Percentiles rank a stretch among this genome's conserved stretches.
Evolutionary conservation across 2,888 invertebrate species (phyloP).

Genomic region (Bimastos eiseni): DNA sequence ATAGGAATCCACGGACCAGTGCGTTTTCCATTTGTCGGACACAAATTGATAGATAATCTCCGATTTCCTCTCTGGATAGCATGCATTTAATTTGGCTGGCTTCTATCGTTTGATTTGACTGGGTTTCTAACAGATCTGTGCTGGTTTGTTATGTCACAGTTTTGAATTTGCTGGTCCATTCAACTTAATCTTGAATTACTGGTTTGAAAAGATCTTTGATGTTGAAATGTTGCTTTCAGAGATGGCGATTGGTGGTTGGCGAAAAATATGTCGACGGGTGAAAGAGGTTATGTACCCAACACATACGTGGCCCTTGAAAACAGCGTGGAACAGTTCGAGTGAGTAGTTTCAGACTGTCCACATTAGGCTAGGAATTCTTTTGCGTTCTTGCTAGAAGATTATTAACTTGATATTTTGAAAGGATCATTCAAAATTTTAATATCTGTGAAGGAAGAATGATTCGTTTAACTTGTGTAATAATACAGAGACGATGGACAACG

Average conservation of each 20-base stretch:
- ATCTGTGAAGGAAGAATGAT: not conserved
- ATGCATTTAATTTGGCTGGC: too few relatives aligned
- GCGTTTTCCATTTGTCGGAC: not conserved
- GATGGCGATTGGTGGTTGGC: slow-evolving; percentile 91
- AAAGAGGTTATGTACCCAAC: slow-evolving; percentile 91
- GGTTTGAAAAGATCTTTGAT: not conserved
- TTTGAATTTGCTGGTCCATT: not conserved
- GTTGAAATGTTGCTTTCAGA: slow-evolving; percentile 33
- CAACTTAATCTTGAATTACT: not conserved
- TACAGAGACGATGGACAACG: too few relatives aligned
- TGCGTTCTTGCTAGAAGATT: not conserved
- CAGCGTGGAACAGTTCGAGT: slow-evolving; percentile 59
- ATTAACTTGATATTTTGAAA: not conserved
- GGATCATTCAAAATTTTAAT: not conserved
- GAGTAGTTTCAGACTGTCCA: not conserved
- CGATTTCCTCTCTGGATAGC: not conserved
- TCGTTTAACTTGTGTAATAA: not conserved
- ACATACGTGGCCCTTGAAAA: slow-evolving; percentile 77
- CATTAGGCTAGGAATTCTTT: not conserved
- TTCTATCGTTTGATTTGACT: too few relatives aligned
- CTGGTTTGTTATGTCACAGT: not conserved
- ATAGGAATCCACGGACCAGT: not conserved
- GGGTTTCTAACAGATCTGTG: not conserved
- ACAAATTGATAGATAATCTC: not conserved
- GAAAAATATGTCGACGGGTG: slow-evolving; percentile 78